Percentiles rank a stretch among this genome's conserved stretches.
Conservation (phyloP, 2,797 vertebrate species). For the Scomberomorus guttatus region DNA sequence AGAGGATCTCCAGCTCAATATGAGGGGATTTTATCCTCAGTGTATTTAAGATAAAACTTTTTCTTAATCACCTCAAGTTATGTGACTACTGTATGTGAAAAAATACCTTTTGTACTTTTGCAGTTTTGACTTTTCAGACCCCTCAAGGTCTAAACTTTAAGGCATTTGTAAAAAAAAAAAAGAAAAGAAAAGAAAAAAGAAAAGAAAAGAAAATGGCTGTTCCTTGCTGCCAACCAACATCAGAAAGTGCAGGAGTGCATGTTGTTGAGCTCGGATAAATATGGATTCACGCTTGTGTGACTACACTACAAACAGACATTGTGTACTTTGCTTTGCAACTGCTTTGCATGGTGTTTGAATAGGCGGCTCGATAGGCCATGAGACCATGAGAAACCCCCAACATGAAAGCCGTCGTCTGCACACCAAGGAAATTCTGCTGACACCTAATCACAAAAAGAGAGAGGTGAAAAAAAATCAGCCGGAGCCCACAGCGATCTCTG, state of each 20-base stretch:
- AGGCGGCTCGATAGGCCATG: conserved; percentile 62
- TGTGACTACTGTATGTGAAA: neutral
- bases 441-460: conserved; percentile 84
- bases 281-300: conserved; percentile 54
- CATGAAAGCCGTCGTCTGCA: conserved; percentile 86
- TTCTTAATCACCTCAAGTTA: neutral
- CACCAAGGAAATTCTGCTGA: conserved; percentile 87
- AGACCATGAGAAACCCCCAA: conserved; percentile 82
- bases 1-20: conserved; percentile 9
- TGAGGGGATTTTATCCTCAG: neutral
- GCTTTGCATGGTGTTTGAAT: conserved; percentile 72
- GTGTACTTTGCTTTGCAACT: conserved; percentile 70
- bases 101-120: neutral
- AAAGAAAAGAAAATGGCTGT: neutral
- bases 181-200: too few species aligned
- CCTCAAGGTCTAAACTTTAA: conserved; percentile 10
- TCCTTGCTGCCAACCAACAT: conserved; percentile 7
- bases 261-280: conserved; percentile 44
- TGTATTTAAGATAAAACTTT: neutral
- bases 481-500: conserved; percentile 82
- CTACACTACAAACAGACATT: conserved; percentile 74
- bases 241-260: conserved; percentile 36
- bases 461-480: conserved; percentile 67
- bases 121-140: conserved; percentile 27
- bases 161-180: neutral